phyloP scores from a whole-genome alignment of 2,113 vertebrate species.

The Ameiurus melas region DNA sequence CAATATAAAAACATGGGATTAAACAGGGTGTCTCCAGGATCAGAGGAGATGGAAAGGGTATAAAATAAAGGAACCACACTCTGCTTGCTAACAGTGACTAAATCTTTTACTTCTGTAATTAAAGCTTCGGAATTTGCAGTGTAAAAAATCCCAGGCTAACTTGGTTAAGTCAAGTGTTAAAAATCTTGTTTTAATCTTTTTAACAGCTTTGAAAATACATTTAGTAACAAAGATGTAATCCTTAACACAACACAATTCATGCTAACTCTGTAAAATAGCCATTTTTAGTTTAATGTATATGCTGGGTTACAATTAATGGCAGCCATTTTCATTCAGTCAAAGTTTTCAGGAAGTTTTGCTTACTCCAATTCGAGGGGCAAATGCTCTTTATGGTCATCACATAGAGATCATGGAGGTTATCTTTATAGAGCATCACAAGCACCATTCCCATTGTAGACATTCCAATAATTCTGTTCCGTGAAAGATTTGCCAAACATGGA shows the following conservation, averaged over 20 bases:
- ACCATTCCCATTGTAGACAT: neutral
- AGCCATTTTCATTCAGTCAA: neutral
- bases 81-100: neutral
- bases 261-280: neutral
- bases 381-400: neutral
- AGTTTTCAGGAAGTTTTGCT: neutral
- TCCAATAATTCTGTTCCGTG: neutral
- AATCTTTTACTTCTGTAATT: too few relatives aligned
- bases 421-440: too few relatives aligned
- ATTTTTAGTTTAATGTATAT: neutral
- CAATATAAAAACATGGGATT: neutral
- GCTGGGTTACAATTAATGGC: neutral
- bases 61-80: neutral
- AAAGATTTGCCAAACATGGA: neutral
- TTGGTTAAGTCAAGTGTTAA: neutral
- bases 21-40: neutral
- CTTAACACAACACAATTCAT: neutral
- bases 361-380: neutral
- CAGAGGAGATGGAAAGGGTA: neutral
- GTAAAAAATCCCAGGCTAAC: neutral
- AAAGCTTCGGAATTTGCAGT: too few relatives aligned
- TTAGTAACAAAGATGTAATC: neutral
- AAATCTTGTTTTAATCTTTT: too few relatives aligned
- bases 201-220: neutral
- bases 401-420: too few relatives aligned